Base-by-base conservation (phyloP, 2,888 invertebrate genomes). In the Heliconius charithonia region DNA sequence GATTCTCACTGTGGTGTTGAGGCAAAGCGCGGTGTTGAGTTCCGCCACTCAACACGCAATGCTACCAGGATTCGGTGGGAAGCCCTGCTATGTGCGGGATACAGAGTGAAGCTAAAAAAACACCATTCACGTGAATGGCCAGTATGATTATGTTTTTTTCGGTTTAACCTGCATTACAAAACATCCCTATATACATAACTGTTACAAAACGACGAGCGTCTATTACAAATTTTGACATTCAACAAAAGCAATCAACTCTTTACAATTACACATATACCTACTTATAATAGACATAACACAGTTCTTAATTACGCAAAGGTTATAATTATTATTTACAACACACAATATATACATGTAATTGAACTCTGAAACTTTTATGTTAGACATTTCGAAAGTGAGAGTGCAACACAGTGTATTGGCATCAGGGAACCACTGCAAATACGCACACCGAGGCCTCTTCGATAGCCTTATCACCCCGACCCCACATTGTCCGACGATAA, bases 401-500 rank as follows among this genome's bases (percentile, higher is more conserved):
- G 79, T 77, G 75, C 66, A 77, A 74, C 75, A 59, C 72, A 45
- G 32, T 59, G 70, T 79, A 62, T 71, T 79, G 66, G 51, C 75
- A 75, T 66, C 74, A 76, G 67, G 75, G 76, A 72, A 82, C 79
- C 80, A 79, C 79, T 79, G 79, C 79, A 67, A 81, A 82, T 83
- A 83, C 81, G 82, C 79, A 79, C 73, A 79, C 73, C 81, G 82
- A 82, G 84, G 83, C 81, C 82, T 79, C 81, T 83, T 79, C 80
- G 85, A 85, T 86, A 85, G 80, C 80, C 78, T 84, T 85, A 85
- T 86, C 85, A 79, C 78, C 62, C 66, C 84, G 85, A 85, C 85
- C 85, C 85, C 83, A 83, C 84, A 81, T 80, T 83, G 81, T 81
- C 82, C 67, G 77, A 65, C 74, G 83, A 83, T 83, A 83, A 79